Base-by-base conservation (phyloP, 2,797 vertebrate genomes). In the Pteropus rufus region DNA sequence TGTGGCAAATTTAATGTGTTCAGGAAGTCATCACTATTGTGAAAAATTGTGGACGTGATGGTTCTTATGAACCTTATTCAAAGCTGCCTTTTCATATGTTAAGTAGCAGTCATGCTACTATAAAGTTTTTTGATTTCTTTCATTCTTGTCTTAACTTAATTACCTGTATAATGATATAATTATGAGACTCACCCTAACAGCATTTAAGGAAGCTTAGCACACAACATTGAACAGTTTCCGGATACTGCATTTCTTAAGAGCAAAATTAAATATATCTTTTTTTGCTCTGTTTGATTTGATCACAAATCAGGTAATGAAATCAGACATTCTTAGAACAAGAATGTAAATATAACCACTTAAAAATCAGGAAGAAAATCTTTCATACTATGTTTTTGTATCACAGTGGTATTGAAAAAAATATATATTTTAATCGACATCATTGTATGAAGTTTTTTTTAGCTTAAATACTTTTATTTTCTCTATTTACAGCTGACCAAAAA, bases 401-500 rank as follows among this genome's bases (percentile, higher is more conserved):
- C 41, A 75, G 10, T 79, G 5, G 18, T 91, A 21, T n/a, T 77
- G 18, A 26, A 62, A 62, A 60, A 31, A 16, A 39, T 44, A 62
- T 44, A n/a, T 67, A 52, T 72, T 56, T 72, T 19, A 79, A 52
- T 69, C 60, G 10, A 49, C 88, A 12, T 18, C 15, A 58, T 73
- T 95, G 18, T 49, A 46, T 36, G 34, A 29, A 83, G 3, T 77
- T 36, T 94, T 91, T 65, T 83, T 82, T 41, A 94, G 36, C 60
- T 94, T 44, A 91, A 52, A 24, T 62, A 60, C 56, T 93, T 84
- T 39, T 75, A 75, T 92, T 96, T 96, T 39, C 15, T 93, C 56
- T 92, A 7, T 87, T 86, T 80, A 46, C 36, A 60, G 39, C 36
- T 82, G 72, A 36, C 29, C 79, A 19, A 70, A 83, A 77, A 65